These are phyloP conservation scores for Schrankia costaestrigalis DNA, from an alignment of 2,888 invertebrate genomes.

Conservation along the genomic window DNA sequence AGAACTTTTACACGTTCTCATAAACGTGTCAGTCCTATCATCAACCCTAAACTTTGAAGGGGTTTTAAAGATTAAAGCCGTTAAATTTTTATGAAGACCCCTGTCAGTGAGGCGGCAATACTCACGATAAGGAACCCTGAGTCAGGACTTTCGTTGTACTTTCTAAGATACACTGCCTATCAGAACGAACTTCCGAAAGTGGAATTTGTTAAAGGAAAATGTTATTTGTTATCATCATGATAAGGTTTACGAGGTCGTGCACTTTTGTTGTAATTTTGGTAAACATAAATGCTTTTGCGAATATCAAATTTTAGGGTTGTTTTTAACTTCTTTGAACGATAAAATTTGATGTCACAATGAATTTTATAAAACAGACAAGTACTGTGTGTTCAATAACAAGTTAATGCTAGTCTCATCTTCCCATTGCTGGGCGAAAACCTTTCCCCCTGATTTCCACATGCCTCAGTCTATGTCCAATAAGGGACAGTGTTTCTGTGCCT, in stretches of 20 bases:
- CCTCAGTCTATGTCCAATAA: too few relatives aligned
- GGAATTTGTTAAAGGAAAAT: slow-evolving; percentile 37
- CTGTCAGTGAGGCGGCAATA: slow-evolving; percentile 56
- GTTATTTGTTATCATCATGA: slow-evolving; percentile 34
- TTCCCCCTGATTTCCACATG: too few relatives aligned
- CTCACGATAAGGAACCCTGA: slow-evolving; percentile 51
- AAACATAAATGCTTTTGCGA: slow-evolving; percentile 26
- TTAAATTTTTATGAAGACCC: slow-evolving; percentile 71
- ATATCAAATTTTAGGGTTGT: slow-evolving; percentile 25
- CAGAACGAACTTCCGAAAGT: slow-evolving; percentile 34
- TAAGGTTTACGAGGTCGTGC: slow-evolving; percentile 31
- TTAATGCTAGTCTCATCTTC: too few relatives aligned
- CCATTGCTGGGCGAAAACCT: too few relatives aligned
- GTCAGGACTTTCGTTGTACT: slow-evolving; percentile 44
- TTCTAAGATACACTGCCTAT: slow-evolving; percentile 37
- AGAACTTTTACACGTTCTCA: slow-evolving; percentile 57
- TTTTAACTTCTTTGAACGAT: neutral
- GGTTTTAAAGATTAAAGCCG: slow-evolving; percentile 68
- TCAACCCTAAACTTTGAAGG: slow-evolving; percentile 57
- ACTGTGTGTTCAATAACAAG: too few relatives aligned
- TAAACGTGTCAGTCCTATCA: slow-evolving; percentile 56
- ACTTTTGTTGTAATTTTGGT: slow-evolving; percentile 24
- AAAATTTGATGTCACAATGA: too few relatives aligned
- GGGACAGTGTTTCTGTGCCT: too few relatives aligned
- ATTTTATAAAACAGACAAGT: too few relatives aligned